Conservation (phyloP, 2,113 vertebrate species). For the Alces alces region DNA sequence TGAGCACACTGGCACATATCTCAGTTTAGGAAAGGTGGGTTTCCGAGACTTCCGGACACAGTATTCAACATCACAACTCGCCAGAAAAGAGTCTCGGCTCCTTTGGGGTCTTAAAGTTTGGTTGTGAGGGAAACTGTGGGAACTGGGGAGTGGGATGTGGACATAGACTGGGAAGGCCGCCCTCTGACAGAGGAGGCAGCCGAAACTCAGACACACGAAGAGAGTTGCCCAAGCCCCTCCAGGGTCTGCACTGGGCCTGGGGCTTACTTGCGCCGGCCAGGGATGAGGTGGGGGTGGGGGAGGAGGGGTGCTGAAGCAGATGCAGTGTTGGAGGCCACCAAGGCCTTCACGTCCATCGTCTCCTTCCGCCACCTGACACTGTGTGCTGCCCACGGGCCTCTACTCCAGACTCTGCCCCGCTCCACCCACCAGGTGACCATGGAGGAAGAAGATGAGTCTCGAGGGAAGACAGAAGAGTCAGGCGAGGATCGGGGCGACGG, state of each 20-base stretch:
- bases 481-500: constrained; percentile 51
- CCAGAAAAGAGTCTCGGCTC: background rate
- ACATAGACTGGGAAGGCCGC: background rate
- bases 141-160: background rate
- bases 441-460: constrained; percentile 73
- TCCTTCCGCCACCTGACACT: rapidly evolving
- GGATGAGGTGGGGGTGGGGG: background rate
- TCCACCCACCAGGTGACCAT: constrained; percentile 48
- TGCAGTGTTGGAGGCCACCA: too few relatives aligned
- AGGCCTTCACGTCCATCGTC: background rate
- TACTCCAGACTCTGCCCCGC: background rate
- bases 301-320: background rate
- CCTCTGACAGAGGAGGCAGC: background rate
- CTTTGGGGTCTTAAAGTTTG: background rate
- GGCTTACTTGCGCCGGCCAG: background rate
- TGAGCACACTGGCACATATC: background rate
- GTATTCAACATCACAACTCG: background rate
- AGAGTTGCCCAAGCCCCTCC: background rate
- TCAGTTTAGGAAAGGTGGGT: background rate
- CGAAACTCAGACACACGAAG: background rate
- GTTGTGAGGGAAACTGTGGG: background rate
- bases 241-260: background rate
- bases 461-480: constrained; percentile 61
- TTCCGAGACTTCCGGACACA: background rate
- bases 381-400: rapidly evolving